Conservation (phyloP, 1,140 invertebrate genomes). For the Drosophila sturtevanti region DNA sequence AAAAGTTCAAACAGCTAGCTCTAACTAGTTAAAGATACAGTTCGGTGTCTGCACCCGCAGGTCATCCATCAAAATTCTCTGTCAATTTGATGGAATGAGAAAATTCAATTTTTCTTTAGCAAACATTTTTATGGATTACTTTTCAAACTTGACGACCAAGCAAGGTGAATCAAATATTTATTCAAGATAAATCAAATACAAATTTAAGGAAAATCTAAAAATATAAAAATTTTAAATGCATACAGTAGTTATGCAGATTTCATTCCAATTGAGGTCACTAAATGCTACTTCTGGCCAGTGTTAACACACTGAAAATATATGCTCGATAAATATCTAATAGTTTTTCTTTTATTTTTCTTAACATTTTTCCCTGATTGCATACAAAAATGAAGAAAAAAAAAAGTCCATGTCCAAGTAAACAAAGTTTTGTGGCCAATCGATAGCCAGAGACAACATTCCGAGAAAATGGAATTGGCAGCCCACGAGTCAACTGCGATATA, state of each 20-base stretch:
- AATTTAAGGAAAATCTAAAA: neutral
- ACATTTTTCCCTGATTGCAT: neutral
- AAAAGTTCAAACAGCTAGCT: slow-evolving; percentile 8
- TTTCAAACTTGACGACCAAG: too few species aligned
- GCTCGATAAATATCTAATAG: slow-evolving; percentile 4
- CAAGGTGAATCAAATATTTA: slow-evolving; percentile 3
- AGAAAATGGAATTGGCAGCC: neutral
- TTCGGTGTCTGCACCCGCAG: neutral
- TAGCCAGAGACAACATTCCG: neutral
- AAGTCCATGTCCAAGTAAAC: slow-evolving; percentile 12
- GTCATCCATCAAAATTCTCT: slow-evolving; percentile 6
- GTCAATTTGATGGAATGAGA: neutral
- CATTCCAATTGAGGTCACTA: slow-evolving; percentile 4
- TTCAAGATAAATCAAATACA: neutral
- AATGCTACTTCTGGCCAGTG: neutral
- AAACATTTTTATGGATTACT: neutral
- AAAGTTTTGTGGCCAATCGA: slow-evolving; percentile 14
- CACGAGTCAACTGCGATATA: slow-evolving; percentile 7
- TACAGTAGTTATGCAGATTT: neutral
- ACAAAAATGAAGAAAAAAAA: slow-evolving; percentile 1
- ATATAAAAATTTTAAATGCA: neutral
- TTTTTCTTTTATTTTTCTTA: neutral
- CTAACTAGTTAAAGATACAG: slow-evolving; percentile 7
- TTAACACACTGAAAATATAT: slow-evolving; percentile 12
- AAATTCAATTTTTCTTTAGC: neutral